These are phyloP conservation scores for Wasmannia auropunctata DNA, from an alignment of 1,140 invertebrate genomes.

Conservation along the genomic window DNA sequence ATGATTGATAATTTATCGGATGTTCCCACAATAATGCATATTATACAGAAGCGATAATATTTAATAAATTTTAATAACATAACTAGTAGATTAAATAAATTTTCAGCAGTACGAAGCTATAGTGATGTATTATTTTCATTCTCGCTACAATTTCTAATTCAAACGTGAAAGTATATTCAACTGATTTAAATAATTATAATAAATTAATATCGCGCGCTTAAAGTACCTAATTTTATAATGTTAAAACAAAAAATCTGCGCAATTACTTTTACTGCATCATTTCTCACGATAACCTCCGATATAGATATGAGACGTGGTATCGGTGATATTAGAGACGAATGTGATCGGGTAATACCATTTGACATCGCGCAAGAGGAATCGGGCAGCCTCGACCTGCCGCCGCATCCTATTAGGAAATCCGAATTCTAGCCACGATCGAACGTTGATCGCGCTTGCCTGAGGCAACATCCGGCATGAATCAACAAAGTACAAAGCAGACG, in stretches of 20 bases:
- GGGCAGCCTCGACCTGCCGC: neutral
- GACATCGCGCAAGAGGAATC: neutral
- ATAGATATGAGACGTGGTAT: neutral
- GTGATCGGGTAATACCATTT: neutral
- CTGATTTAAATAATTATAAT: neutral
- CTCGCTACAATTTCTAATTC: neutral
- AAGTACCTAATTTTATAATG: neutral
- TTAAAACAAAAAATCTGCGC: neutral
- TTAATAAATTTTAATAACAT: neutral
- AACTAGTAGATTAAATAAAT: neutral
- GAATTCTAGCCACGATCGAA: constrained; percentile 69
- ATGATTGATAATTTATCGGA: neutral
- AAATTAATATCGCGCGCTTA: neutral
- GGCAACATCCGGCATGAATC: constrained; percentile 80
- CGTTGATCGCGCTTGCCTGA: constrained; percentile 65
- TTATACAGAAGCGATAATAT: neutral
- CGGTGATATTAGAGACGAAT: neutral
- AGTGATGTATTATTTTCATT: neutral
- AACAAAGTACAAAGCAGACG: constrained; percentile 71
- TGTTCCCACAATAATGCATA: neutral
- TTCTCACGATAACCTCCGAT: neutral
- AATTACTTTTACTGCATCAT: neutral
- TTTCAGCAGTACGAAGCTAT: neutral
- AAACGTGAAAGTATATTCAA: neutral
- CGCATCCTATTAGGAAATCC: constrained; percentile 65